Evolutionary conservation across 2,888 invertebrate genomes (phyloP), one percentile per base, ranked within the genome.

Genomic region (Cremastobaeus sp.): DNA sequence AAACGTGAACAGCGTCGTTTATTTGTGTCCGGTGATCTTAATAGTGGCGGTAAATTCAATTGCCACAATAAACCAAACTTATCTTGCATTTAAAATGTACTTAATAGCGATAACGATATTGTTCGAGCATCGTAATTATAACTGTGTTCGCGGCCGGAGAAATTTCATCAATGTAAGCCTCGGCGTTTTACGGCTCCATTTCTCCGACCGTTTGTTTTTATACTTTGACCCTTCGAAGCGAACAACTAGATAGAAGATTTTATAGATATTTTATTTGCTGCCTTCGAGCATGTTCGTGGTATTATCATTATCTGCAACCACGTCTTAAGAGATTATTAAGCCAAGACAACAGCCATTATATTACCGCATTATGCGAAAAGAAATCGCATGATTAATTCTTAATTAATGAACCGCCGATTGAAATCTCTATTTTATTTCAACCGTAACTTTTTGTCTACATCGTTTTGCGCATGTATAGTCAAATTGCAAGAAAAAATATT

Each of bases 181-280:
- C 8, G 15, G 43, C 37, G 28, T 54, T 65, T 65, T 54, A 65
- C 28, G 14, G 14, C 54, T 9, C n/a, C 17, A 28, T 34, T 52
- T 43, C 43, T 12, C 18, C 14, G 14, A 17, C 21, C 12, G 14
- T 21, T 45, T 14, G 9, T 25, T 41, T 50, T 45, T 54, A 45
- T 45, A 41, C 45, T 62, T 62, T 41, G 14, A 62, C 43, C 54
- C 34, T 45, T 50, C 55, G 48, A 41, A 60, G 48, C 25, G 25
- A 43, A 30, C 41, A 66, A 72, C 54, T 50, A 55, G 66, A 55
- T 72, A 52, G 35, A 32, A 35, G 32, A 37, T 68, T 54, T 64
- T 66, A 72, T 66, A 52, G 48, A 69, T 59, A 69, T 60, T 69
- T 45, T 47, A 39, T 47, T 54, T 47, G 43, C 48, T 20, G 48